Evolutionary conservation across 2,888 invertebrate species (phyloP), one percentile per base, ranked within the genome.

Genomic region (Thera obeliscata): DNA sequence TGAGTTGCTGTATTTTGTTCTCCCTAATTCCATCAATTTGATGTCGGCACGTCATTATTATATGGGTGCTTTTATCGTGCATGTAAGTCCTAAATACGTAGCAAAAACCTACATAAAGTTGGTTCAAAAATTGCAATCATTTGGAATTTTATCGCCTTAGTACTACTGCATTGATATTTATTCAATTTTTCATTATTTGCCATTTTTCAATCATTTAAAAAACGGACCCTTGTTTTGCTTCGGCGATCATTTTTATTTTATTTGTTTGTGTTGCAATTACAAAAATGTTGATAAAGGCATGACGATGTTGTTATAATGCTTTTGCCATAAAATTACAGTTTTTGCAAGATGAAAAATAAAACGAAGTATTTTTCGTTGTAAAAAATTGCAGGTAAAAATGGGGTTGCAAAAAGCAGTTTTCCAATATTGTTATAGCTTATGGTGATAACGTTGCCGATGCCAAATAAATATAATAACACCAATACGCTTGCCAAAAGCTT

Each of bases 21-120:
- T 68, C 66, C 64, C 64, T 71, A 64, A 64, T 62, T 55, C 69
- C 56, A 71, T 71, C 66, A 71, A 66, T 71, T 68, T 68, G 55
- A 64, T 64, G 50, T 65, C 50, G n/a, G 36, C 64, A 35, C 12
- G 41, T 57, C 48, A 56, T 38, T 52, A 64, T 43, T 52, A n/a
- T 2, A 43, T 11, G 41, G 50, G 63, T 49, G 56, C 41, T 63
- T 63, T 56, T 46, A 46, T 2, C 43, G 9, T 8, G 7, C 43
- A 46, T 41, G 41, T 41, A 9, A 8, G 43, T 46, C 43, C 7
- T 46, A 9, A 46, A 46, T 9, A 46, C 8, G 43, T 7, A 2
- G 43, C 7, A 7, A 7, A 43, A 6, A 38, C 6, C 6, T 38
- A 38, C 41, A 7, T 41, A 5, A 22, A 41, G 41, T 41, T 38